Conservation (phyloP, 2,888 invertebrate species). For the Drosophila anomalipes region DNA sequence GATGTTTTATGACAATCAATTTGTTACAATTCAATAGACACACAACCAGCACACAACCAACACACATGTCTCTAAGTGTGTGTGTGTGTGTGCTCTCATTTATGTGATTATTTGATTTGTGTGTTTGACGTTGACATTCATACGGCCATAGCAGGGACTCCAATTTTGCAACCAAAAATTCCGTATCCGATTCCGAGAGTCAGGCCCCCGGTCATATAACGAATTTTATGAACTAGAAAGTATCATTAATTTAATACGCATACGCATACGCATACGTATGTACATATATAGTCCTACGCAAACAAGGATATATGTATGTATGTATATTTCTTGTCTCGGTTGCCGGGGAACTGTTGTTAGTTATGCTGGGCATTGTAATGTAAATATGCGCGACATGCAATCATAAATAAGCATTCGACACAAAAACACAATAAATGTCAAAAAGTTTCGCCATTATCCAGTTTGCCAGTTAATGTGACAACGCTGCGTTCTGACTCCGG, state of each 20-base stretch:
- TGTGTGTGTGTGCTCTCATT: slow-evolving; percentile 71
- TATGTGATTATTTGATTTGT: slow-evolving; percentile 82
- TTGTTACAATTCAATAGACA: slow-evolving; percentile 83
- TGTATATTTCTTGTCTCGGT: slow-evolving; percentile 4
- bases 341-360: slow-evolving; percentile 63
- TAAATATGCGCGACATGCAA: slow-evolving; percentile 74
- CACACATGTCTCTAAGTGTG: slow-evolving; percentile 14
- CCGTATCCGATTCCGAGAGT: slow-evolving; percentile 7
- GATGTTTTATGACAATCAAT: slow-evolving; percentile 84
- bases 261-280: slow-evolving; percentile 1
- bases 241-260: slow-evolving; percentile 84
- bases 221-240: slow-evolving; percentile 85
- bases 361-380: slow-evolving; percentile 78
- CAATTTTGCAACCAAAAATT: background rate
- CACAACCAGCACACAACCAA: slow-evolving; percentile 51
- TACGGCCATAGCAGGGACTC: slow-evolving; percentile 23
- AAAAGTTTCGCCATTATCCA: slow-evolving; percentile 79
- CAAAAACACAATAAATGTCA: slow-evolving; percentile 84
- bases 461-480: slow-evolving; percentile 73
- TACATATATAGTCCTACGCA: slow-evolving; percentile 21
- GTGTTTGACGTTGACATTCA: slow-evolving; percentile 73
- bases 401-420: slow-evolving; percentile 83
- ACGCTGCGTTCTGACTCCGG: slow-evolving; percentile 36
- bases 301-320: slow-evolving; percentile 33
- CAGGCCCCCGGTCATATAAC: slow-evolving; percentile 48